These are phyloP conservation scores for Lampropteryx suffumata DNA, from an alignment of 2,888 invertebrate species.

Conservation along the genomic window DNA sequence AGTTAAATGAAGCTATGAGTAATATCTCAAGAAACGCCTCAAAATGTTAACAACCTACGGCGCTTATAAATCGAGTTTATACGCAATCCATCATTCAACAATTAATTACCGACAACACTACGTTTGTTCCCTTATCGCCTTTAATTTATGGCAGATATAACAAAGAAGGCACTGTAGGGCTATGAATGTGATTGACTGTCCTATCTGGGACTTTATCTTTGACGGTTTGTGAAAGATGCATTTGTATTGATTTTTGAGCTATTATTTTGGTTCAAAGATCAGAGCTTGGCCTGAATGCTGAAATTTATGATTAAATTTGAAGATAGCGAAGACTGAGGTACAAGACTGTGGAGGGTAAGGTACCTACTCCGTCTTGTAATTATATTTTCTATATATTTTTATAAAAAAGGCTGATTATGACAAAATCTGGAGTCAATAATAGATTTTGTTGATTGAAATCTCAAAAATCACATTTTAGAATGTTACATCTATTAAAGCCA, in stretches of 20 bases:
- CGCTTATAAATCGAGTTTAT: conserved; percentile 32
- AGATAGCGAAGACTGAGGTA: no score
- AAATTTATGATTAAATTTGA: no score
- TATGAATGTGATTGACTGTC: conserved; percentile 32
- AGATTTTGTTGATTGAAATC: no score
- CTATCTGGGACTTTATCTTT: conserved; percentile 15
- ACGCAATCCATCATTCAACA: conserved; percentile 47
- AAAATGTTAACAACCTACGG: conserved; percentile 32
- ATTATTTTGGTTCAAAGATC: conserved; percentile 1
- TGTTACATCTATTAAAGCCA: no score
- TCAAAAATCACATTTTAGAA: no score
- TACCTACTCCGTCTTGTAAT: no score
- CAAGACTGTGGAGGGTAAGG: no score
- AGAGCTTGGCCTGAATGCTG: background rate
- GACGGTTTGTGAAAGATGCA: conserved; percentile 10
- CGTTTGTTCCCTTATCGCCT: conserved; percentile 41
- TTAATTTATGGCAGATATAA: conserved; percentile 39
- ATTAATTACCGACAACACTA: conserved; percentile 50
- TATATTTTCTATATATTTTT: no score
- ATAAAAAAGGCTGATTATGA: no score
- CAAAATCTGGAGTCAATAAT: no score
- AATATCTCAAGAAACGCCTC: conserved; percentile 16
- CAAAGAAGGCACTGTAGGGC: conserved; percentile 32
- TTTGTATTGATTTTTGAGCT: conserved; percentile 17
- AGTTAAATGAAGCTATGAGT: conserved; percentile 6